phyloP scores from a whole-genome alignment of 1,140 invertebrate genomes.

The Macrotrachela quadricornifera region DNA sequence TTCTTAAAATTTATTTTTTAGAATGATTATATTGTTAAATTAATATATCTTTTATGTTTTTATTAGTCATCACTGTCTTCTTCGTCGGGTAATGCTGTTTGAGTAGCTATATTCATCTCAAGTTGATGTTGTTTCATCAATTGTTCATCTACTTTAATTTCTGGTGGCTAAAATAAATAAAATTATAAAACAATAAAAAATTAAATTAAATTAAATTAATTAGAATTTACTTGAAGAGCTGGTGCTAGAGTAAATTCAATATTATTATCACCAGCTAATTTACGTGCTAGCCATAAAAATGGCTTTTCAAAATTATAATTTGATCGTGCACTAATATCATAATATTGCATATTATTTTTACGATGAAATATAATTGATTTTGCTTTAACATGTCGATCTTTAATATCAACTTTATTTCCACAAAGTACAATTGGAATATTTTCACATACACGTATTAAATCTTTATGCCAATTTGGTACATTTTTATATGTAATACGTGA shows the following conservation, averaged over 20 bases:
- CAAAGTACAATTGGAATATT: constrained; percentile 82
- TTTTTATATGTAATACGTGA: constrained; percentile 98
- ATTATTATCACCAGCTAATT: constrained; percentile 93
- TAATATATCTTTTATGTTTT: too few relatives aligned
- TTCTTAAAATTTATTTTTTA: too few relatives aligned
- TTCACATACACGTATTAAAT: constrained; percentile 92
- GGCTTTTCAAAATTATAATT: constrained; percentile 99
- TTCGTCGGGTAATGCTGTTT: constrained; percentile 63
- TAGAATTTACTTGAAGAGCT: constrained; percentile 38
- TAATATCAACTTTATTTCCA: constrained; percentile 71
- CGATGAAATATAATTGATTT: constrained; percentile 86
- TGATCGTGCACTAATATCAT: constrained; percentile 96
- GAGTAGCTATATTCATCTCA: constrained; percentile 72
- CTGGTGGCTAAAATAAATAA: constrained; percentile 89
- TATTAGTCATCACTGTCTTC: constrained; percentile 50
- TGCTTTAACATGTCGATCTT: constrained; percentile 98
- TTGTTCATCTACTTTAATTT: constrained; percentile 89
- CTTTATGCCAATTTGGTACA: constrained; percentile 96
- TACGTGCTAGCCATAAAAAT: constrained; percentile 90
- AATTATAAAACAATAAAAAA: too few relatives aligned
- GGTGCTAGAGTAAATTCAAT: constrained; percentile 98
- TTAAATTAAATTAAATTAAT: too few relatives aligned
- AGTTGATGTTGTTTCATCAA: constrained; percentile 86
- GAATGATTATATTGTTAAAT: too few relatives aligned
- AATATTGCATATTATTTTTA: constrained; percentile 99